phyloP scores from a whole-genome alignment of 1,140 invertebrate genomes.

The Dinothrombium tinctorium region DNA sequence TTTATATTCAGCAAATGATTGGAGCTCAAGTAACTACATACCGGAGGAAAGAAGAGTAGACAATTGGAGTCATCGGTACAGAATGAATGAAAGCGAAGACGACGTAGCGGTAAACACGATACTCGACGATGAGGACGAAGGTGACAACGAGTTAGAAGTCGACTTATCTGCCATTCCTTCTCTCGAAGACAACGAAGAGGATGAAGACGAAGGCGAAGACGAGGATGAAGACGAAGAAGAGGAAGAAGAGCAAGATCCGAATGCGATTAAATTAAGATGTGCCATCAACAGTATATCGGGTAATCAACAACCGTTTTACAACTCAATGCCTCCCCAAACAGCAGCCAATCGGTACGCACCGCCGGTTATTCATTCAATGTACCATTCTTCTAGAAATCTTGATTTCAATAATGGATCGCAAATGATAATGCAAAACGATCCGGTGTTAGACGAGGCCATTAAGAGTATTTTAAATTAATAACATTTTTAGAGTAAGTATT shows the following conservation, averaged over 20 bases:
- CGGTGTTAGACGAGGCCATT: neutral
- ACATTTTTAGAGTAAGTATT: too few species aligned
- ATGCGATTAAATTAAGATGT: neutral
- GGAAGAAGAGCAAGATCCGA: neutral
- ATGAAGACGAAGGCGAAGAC: slow-evolving; percentile 16
- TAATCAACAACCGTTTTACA: neutral
- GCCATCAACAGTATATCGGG: neutral
- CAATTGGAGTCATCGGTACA: neutral
- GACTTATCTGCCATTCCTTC: too few species aligned
- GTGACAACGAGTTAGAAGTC: too few species aligned
- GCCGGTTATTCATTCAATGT: neutral
- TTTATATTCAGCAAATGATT: neutral
- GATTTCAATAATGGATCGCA: neutral
- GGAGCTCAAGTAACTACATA: neutral
- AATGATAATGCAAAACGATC: neutral
- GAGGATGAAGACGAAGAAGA: slow-evolving; percentile 5
- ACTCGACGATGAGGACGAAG: neutral
- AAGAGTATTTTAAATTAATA: neutral
- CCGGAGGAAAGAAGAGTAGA: neutral
- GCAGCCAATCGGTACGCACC: too few species aligned
- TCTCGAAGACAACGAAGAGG: too few species aligned
- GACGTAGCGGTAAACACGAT: neutral
- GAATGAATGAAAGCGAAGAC: slow-evolving; percentile 1
- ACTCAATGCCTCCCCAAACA: neutral
- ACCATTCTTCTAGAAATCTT: neutral